A percentile compares a stretch with the other conserved stretches of the same genome.
Conservation (phyloP, 1,140 invertebrate genomes). For the Drosophila sucinea region DNA sequence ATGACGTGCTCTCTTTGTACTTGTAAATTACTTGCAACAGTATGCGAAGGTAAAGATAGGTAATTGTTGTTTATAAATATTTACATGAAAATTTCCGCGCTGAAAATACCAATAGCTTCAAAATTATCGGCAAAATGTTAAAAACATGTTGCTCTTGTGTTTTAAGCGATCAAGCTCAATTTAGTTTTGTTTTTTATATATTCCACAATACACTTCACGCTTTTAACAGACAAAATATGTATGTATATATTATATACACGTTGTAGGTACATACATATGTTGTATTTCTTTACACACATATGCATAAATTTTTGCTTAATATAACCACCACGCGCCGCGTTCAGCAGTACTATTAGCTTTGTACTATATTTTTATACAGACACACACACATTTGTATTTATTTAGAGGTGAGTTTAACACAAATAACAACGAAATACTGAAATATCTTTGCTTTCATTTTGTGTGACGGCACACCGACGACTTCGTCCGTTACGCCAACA, state of each 20-base stretch:
- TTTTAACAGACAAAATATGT: no score
- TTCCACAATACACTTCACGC: neutral
- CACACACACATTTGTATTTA: neutral
- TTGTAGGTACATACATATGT: no score
- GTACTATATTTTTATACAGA: neutral
- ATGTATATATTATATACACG: no score
- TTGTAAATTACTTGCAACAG: slow-evolving; percentile 68
- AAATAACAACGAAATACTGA: slow-evolving; percentile 16
- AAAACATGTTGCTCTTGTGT: neutral
- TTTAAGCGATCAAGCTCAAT: neutral
- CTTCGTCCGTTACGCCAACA: slow-evolving; percentile 60
- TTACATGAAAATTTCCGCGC: slow-evolving; percentile 52
- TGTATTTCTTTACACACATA: no score
- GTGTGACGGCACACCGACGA: slow-evolving; percentile 47
- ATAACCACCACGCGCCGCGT: no score
- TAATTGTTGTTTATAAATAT: slow-evolving; percentile 50
- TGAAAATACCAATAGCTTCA: no score
- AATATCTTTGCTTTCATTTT: slow-evolving; percentile 17
- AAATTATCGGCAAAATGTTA: neutral
- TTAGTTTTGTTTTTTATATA: neutral
- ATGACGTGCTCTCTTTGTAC: slow-evolving; percentile 50
- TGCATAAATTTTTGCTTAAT: no score
- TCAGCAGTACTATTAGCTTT: no score
- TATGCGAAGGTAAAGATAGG: slow-evolving; percentile 24
- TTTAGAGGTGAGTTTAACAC: slow-evolving; percentile 16